Evolutionary conservation across 2,888 invertebrate genomes (phyloP).

Genomic region (Amphipyra tragopoginis): DNA sequence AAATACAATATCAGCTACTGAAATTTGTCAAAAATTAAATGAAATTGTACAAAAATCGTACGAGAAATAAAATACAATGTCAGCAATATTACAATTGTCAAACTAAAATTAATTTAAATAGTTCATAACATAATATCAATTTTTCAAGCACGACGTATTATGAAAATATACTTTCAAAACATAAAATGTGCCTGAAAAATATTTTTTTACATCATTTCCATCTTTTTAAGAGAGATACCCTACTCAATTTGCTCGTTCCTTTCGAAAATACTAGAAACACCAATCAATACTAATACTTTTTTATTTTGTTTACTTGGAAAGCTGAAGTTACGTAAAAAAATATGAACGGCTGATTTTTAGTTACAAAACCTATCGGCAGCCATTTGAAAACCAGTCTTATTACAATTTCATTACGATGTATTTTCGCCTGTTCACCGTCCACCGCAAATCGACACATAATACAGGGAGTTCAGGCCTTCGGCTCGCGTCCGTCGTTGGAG

Average conservation of each 20-base stretch:
- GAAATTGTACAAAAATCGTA: too few species aligned
- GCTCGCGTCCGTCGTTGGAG: slow-evolving; percentile 64
- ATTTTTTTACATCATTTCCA: too few species aligned
- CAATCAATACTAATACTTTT: slow-evolving; percentile 31
- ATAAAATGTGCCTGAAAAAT: too few species aligned
- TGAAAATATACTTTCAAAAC: too few species aligned
- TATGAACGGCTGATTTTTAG: slow-evolving; percentile 49
- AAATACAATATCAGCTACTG: too few species aligned
- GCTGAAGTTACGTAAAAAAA: slow-evolving; percentile 47
- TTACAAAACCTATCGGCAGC: slow-evolving; percentile 25
- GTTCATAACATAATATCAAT: too few species aligned
- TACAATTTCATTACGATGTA: slow-evolving; percentile 42
- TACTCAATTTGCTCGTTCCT: not conserved
- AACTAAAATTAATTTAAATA: too few species aligned
- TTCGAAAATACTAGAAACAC: slow-evolving; percentile 4
- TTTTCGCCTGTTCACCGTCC: slow-evolving; percentile 38
- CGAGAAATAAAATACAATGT: too few species aligned
- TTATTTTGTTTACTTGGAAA: slow-evolving; percentile 47
- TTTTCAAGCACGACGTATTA: too few species aligned
- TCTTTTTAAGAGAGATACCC: too few species aligned
- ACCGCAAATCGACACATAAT: slow-evolving; percentile 56
- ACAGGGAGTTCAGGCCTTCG: slow-evolving; percentile 44
- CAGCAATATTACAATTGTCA: too few species aligned
- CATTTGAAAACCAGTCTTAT: slow-evolving; percentile 41
- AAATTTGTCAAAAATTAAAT: too few species aligned